Evolutionary conservation across 2,888 invertebrate genomes (phyloP), one percentile per base, ranked within the genome.

Genomic region (Spodoptera exigua): DNA sequence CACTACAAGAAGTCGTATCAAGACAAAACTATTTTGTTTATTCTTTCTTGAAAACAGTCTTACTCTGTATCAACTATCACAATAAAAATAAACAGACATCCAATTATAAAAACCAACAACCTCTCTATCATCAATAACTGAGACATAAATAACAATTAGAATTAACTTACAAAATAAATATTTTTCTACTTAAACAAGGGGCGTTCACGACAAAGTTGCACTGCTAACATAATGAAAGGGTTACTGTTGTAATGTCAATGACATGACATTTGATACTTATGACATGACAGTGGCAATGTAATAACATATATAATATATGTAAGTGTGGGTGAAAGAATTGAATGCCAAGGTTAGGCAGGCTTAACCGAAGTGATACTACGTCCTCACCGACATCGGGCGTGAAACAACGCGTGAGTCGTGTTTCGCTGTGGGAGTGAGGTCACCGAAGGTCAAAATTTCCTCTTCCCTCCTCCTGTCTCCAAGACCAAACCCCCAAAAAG

Each of bases 131-230:
- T 54, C 56, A 45, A 63, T 48, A 16, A 13, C 43, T 55, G 52
- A 18, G 37, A 46, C 61, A 75, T 75, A 78, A 77, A 76, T 67
- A 41, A 61, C 73, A 77, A 78, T 67, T 40, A 57, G 72, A 54
- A 75, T 64, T 64, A 57, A 55, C 59, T 12, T 41, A 27, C 27
- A 27, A 11, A 44, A 45, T 45, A 45, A 59, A 61, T 41, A 69
- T 55, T 62, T 78, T 81, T 78, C 80, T 80, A 78, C 79, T 61
- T 46, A 48, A 79, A 87, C 85, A 87, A 86, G 71, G 69, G 43
- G 41, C 52, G 57, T 64, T 80, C 76, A 82, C 80, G 76, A 85
- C 86, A 83, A 75, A 80, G 86, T 85, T 78, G 78, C 65, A 53
- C 58, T 61, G 60, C 60, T 72, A 75, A 70, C 79, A 79, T 52